phyloP scores from a whole-genome alignment of 2,888 invertebrate species.

The Margaritifera margaritifera region DNA sequence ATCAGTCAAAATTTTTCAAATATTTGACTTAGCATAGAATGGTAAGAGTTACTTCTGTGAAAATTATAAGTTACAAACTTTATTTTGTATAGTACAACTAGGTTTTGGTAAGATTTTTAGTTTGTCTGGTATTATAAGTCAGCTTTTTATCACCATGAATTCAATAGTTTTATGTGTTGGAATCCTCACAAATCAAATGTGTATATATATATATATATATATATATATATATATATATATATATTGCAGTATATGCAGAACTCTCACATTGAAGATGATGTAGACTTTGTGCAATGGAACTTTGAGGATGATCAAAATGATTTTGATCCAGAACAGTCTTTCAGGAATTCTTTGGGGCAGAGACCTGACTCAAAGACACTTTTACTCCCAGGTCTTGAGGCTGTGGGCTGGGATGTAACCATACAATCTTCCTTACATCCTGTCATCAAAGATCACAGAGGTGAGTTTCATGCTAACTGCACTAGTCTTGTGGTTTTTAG shows the following conservation, averaged over 20 bases:
- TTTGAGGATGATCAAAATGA: slow-evolving; percentile 24
- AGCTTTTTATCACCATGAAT: no score
- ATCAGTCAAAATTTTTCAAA: no score
- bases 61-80: no score
- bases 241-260: neutral
- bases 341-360: neutral
- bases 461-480: slow-evolving; percentile 16
- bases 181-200: no score
- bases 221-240: no score
- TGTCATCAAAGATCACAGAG: slow-evolving; percentile 41
- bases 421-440: slow-evolving; percentile 13
- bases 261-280: slow-evolving; percentile 49
- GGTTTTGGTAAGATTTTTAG: no score
- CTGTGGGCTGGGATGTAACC: slow-evolving; percentile 17
- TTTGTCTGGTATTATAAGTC: no score
- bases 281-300: slow-evolving; percentile 61
- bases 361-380: slow-evolving; percentile 24
- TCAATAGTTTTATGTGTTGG: no score
- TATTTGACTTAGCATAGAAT: no score
- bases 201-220: neutral
- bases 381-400: slow-evolving; percentile 39
- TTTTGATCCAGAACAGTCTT: neutral
- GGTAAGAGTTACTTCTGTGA: no score
- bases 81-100: no score
- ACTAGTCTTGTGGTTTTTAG: neutral